phyloP scores from a whole-genome alignment of 2,797 vertebrate genomes.

The Hippocampus kuda region DNA sequence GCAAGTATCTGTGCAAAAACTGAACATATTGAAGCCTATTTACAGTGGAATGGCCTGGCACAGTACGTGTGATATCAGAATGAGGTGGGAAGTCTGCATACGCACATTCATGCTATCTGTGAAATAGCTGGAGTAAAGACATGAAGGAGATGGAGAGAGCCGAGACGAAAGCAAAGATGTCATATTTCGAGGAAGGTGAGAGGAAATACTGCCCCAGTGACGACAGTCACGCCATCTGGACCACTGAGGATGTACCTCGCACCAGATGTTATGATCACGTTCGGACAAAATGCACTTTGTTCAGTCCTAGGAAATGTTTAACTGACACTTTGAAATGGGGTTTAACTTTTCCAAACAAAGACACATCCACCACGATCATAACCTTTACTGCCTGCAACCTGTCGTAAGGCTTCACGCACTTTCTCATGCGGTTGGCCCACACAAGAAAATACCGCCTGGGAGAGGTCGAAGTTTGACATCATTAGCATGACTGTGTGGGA shows the following conservation, averaged over 20 bases:
- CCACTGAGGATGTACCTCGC: slow-evolving; percentile 8
- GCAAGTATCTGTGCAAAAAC: neutral
- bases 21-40: neutral
- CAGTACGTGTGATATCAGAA: slow-evolving; percentile 20
- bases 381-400: slow-evolving; percentile 11
- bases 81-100: slow-evolving; percentile 41
- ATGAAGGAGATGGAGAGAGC: neutral
- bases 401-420: slow-evolving; percentile 20
- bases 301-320: slow-evolving; percentile 12
- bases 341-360: slow-evolving; percentile 31
- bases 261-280: slow-evolving; percentile 13
- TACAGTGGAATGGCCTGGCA: neutral
- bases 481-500: slow-evolving; percentile 20
- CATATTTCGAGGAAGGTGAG: neutral
- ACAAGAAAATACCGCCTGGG: slow-evolving; percentile 22
- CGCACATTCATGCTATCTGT: slow-evolving; percentile 50
- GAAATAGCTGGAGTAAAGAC: slow-evolving; percentile 48
- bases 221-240: neutral
- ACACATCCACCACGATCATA: slow-evolving; percentile 2
- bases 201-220: neutral
- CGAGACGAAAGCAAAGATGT: neutral
- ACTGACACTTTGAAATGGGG: slow-evolving; percentile 28
- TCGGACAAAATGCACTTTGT: slow-evolving; percentile 9
- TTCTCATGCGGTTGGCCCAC: slow-evolving; percentile 40
- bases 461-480: slow-evolving; percentile 26